Evolutionary conservation across 1,140 invertebrate species (phyloP), one percentile per base, ranked within the genome.

Genomic region (Bilobella aurantiaca): DNA sequence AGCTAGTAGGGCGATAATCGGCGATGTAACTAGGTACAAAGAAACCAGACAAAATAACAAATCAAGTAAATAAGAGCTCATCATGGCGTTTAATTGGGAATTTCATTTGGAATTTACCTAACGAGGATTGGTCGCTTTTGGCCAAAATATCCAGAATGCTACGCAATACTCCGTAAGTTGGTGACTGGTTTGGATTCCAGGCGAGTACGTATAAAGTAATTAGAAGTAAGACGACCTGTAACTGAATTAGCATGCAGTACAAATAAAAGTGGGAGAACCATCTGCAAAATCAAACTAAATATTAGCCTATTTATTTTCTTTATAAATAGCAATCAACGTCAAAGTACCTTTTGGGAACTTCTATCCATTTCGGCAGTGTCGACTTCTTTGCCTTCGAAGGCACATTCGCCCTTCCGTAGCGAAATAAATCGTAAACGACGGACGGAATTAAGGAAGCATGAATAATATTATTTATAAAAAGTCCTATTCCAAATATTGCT

Each of bases 1-100:
- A 3, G 82, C 83, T 34, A 89, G 69, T 14, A 85, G 69, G 5
- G 81, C 80, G 59, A 80, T 78, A 67, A 81, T 78, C 23, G 80
- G 34, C 8, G 18, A 74, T 62, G 79, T 77, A 30, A 84, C n/a
- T n/a, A 86, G 86, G 74, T 64, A 82, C 81, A 69, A 72, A 68
- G 18, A n/a, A 58, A 30, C 0, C 1, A 65, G 30, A 18, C 12
- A 28, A 29, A 63, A 28, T 28, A 8, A 12, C 23, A 21, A 8
- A 57, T 5, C 5, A 5, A 21, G n/a, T 5, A 28, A 57, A 23
- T 57, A 23, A 21, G 5, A 12, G n/a, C 53, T 28, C 53, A n/a
- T n/a, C 53, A 21, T 21, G 12, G 53, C 27, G n/a, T 14, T 46
- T 46, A 46, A 14, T 46, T 14, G n/a, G n/a, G n/a, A 14, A 14